Conservation (phyloP, 2,113 vertebrate species). For the Galemys pyrenaicus region DNA sequence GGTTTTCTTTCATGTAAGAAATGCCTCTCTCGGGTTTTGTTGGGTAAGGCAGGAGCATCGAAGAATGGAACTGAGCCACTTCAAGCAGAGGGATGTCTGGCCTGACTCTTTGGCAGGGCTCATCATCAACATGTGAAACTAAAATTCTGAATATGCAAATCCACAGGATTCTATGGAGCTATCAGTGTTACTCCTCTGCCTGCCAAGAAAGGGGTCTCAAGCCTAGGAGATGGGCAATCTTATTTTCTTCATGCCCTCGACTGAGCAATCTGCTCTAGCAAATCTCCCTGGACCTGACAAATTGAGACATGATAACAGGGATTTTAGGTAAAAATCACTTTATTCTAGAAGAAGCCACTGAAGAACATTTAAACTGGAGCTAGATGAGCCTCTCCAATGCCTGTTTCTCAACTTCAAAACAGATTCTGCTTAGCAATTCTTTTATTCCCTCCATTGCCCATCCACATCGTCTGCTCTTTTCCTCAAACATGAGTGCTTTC, state of each 20-base stretch:
- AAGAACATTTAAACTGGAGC: neutral
- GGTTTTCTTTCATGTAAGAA: neutral
- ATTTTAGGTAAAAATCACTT: neutral
- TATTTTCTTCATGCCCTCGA: neutral
- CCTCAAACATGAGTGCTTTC: neutral
- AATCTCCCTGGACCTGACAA: neutral
- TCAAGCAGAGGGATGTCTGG: neutral
- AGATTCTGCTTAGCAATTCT: neutral
- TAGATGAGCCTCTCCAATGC: neutral
- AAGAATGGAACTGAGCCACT: neutral
- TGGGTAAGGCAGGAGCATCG: neutral
- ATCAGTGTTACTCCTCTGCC: neutral
- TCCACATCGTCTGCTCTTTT: neutral
- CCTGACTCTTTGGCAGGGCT: neutral
- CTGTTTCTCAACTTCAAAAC: neutral
- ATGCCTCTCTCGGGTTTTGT: neutral
- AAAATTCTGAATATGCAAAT: neutral
- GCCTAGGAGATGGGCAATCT: neutral
- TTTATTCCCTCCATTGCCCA: neutral
- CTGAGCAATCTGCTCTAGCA: neutral
- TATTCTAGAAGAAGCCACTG: neutral
- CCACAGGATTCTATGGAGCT: neutral
- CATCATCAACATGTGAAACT: neutral
- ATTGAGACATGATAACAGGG: neutral
- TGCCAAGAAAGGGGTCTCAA: neutral